phyloP scores from a whole-genome alignment of 1,140 invertebrate genomes.

The Heliconius hewitsoni region DNA sequence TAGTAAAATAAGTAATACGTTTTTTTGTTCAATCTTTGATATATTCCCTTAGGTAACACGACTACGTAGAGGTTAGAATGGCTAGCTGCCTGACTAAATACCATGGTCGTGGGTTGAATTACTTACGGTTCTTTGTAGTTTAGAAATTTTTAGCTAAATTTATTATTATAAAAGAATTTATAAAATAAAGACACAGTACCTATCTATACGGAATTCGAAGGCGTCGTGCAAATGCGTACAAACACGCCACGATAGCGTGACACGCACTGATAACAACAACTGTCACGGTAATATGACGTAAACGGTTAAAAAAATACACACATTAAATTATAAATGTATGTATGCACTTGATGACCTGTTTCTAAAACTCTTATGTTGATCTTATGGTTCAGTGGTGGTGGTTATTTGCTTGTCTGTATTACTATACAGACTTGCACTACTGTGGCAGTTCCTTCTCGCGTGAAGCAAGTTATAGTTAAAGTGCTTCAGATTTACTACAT shows the following conservation, averaged over 20 bases:
- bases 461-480: too few species aligned
- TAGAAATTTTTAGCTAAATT: too few species aligned
- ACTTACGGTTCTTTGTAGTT: too few species aligned
- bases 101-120: too few species aligned
- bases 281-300: constrained; percentile 38
- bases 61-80: too few species aligned
- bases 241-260: constrained; percentile 34
- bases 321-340: constrained; percentile 3
- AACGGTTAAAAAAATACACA: constrained; percentile 16
- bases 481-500: too few species aligned
- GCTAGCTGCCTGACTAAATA: too few species aligned
- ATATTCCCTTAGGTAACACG: too few species aligned
- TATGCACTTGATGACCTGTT: constrained; percentile 11
- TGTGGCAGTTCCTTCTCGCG: too few species aligned
- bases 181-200: background rate
- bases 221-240: constrained; percentile 34
- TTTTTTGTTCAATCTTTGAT: too few species aligned
- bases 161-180: background rate
- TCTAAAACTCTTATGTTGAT: background rate
- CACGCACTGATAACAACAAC: constrained; percentile 20
- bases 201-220: constrained; percentile 25
- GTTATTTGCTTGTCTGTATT: background rate
- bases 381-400: background rate
- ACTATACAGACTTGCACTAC: too few species aligned
- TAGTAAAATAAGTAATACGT: too few species aligned